A percentile compares a stretch with the other conserved stretches of the same genome.
Conservation (phyloP, 2,113 vertebrate genomes). For the Chinchilla lanigera region DNA sequence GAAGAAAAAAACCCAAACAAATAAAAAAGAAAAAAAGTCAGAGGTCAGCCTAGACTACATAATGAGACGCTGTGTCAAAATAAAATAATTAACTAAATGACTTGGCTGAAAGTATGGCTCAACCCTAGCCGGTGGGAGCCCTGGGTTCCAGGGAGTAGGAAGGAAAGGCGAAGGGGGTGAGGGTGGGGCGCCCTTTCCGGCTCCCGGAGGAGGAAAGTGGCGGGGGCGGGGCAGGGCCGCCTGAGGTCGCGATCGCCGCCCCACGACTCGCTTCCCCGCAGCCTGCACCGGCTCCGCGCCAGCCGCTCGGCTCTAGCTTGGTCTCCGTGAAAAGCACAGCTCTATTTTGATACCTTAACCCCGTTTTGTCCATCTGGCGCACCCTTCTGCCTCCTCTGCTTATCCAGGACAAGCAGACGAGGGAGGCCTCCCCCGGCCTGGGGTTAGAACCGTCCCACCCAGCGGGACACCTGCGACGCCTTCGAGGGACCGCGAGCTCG, state of each 20-base stretch:
- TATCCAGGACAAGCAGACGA: conserved; percentile 44
- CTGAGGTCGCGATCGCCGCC: neutral
- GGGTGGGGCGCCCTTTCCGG: neutral
- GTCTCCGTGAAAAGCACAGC: conserved; percentile 64
- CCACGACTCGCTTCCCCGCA: neutral
- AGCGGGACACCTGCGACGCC: neutral
- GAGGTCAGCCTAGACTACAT: neutral
- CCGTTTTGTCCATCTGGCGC: conserved; percentile 74
- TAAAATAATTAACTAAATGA: neutral
- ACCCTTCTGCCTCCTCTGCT: conserved; percentile 53
- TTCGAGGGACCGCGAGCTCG: neutral
- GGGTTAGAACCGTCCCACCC: neutral
- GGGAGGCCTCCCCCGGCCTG: neutral
- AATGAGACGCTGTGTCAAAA: neutral
- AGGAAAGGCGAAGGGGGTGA: neutral
- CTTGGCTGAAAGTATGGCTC: neutral
- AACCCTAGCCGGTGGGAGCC: neutral
- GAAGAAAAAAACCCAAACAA: too few species aligned
- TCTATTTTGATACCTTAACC: conserved; percentile 60
- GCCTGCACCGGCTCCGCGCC: neutral
- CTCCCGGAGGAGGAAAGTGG: neutral
- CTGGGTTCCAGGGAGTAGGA: neutral
- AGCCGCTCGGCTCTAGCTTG: conserved; percentile 36
- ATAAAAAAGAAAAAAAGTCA: too few species aligned
- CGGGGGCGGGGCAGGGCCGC: neutral